Conservation (phyloP, 2,888 invertebrate species). For the Acanthosepion pharaonis region DNA sequence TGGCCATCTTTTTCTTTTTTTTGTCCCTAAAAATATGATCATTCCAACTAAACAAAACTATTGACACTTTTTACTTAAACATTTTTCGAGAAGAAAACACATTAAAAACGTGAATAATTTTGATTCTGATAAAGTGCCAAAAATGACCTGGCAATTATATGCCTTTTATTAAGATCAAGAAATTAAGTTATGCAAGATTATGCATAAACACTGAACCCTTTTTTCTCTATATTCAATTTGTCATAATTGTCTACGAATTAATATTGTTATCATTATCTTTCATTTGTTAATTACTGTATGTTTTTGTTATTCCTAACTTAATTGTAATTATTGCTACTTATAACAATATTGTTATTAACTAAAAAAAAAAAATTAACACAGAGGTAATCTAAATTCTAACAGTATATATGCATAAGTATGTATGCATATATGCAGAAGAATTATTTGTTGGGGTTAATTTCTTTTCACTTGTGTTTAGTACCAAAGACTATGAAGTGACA, state of each 20-base stretch:
- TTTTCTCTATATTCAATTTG: not conserved
- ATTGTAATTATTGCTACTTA: not conserved
- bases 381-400: too few relatives aligned
- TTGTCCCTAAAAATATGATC: too few relatives aligned
- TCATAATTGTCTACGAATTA: not conserved
- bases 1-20: too few relatives aligned
- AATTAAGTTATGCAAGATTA: not conserved
- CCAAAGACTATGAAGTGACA: too few relatives aligned
- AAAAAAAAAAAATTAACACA: too few relatives aligned
- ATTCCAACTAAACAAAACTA: too few relatives aligned
- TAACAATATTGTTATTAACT: not conserved
- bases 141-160: not conserved
- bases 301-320: not conserved
- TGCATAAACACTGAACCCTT: not conserved
- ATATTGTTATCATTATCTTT: not conserved
- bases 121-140: constrained; percentile 8
- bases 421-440: too few relatives aligned
- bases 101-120: not conserved
- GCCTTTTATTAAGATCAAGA: not conserved
- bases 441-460: too few relatives aligned
- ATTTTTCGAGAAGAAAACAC: too few relatives aligned
- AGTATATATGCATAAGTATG: too few relatives aligned
- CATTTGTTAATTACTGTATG: not conserved
- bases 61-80: too few relatives aligned
- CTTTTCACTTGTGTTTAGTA: too few relatives aligned